Base-by-base conservation (phyloP, 30 jellyfish, hydroid and myxozoan species). In the Pelagia noctiluca region DNA sequence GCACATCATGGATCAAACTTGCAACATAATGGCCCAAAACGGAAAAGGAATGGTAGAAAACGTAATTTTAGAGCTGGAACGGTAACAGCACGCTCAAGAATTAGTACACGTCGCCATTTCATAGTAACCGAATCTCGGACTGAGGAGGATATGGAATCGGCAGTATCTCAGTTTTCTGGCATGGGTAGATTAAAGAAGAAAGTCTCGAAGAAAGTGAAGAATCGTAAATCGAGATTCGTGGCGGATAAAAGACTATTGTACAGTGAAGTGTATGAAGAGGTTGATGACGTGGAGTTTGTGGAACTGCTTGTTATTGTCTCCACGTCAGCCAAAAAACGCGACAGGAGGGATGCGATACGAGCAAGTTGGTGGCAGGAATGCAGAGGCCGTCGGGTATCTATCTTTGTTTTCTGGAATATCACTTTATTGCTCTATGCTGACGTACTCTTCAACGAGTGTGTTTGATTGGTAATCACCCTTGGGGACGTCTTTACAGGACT, bases 321-420 rank as follows among this genome's bases (percentile, higher is more conserved):
- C 19, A 38, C 96, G 4, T 88, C 81, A 24, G 89, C 89, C 0
- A 47, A 21, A 35, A 74, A 66, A 63, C 83, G 96, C 0, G 80
- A 82, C 29, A 75, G 96, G 38, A 75, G 96, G 24, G 96, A 86
- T 86, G 57, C 96, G 32, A 76, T 86, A 13, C 49, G 96, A 49
- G 90, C 67, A 4, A 75, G 86, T 0, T 86, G 96, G 96, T 76
- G 84, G 85, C 25, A 57, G 0, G 90, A 86, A 57, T 86, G 96
- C 60, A 53, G 66, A 37, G 49, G 69, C 50, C 23, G 66, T 0
- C 47, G 49, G 82, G 96, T 86, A 16, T 48, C 71, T 34, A 26
- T 22, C 31, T 62, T 47, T 42, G 57, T 42, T 42, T 8, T 5
- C 57, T 5, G 12, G 16, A 16, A 8, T 42, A 16, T 8, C 57